Base-by-base conservation (phyloP, 1,140 invertebrate genomes). In the Oscheius sp. region DNA sequence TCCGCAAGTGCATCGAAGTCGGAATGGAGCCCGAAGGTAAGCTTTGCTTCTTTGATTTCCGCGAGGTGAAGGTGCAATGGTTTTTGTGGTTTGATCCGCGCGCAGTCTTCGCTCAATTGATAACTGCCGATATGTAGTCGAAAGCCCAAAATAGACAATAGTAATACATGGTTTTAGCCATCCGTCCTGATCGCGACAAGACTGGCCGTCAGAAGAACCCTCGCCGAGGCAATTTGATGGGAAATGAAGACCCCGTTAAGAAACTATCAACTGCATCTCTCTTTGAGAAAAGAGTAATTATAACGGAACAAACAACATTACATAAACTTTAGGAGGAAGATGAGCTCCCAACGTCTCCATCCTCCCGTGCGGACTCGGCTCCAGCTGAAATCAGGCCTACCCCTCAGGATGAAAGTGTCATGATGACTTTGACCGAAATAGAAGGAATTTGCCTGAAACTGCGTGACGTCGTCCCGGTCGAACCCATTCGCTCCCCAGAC, bases 11-110 rank as follows among this genome's bases (percentile, higher is more conserved):
- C 78, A 77, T 88, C 26, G 80, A 85, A 59, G 85, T 88, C n/a
- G 87, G 88, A 36, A 88, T 88, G 88, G 87, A 88, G 69, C 84
- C 81, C 75, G 87, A 88, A 78, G 87, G 87, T 87, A 72, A 75
- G 3, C 29, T 4, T 18, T 26, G n/a, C 34, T 42, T n/a, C 61
- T 18, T n/a, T n/a, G n/a, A n/a, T n/a, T n/a, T n/a, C n/a, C n/a
- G n/a, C n/a, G n/a, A n/a, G n/a, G n/a, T n/a, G n/a, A n/a, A n/a
- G n/a, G n/a, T n/a, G n/a, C 38, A 20, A 35, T 23, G 42, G 46
- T 23, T 13, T 3, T 59, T 15, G 46, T 34, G n/a, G n/a, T 29
- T 66, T 29, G 28, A 7, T 38, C 28, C 63, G 29, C 63, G 38
- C 38, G n/a, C n/a, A n/a, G n/a, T n/a, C n/a, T n/a, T n/a, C n/a